These are phyloP conservation scores for Ectobius pallidus DNA, from an alignment of 2,888 invertebrate species.

Conservation along the genomic window DNA sequence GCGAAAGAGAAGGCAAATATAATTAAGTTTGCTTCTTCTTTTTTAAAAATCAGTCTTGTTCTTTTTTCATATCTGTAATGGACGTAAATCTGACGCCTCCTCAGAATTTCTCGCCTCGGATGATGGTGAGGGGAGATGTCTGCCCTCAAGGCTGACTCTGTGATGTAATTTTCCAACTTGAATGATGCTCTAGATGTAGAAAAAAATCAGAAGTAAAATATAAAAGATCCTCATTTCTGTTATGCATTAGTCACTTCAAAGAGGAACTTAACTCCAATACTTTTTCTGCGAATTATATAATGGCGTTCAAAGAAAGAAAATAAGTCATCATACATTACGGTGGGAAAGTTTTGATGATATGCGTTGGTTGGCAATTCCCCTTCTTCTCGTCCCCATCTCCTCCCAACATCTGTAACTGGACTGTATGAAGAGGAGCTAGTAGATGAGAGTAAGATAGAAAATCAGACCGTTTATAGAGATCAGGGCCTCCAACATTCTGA, in stretches of 20 bases:
- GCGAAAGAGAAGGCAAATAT: too few relatives aligned
- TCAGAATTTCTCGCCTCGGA: too few relatives aligned
- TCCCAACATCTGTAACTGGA: not conserved
- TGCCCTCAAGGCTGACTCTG: not conserved
- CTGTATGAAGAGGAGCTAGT: not conserved
- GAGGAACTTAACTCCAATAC: not conserved
- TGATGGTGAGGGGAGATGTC: not conserved
- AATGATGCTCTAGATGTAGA: not conserved
- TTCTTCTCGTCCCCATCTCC: too few relatives aligned
- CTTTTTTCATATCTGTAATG: too few relatives aligned
- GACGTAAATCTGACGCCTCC: too few relatives aligned
- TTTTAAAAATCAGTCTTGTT: too few relatives aligned
- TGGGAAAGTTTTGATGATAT: conserved; percentile 9
- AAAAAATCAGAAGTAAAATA: not conserved
- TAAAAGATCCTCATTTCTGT: not conserved
- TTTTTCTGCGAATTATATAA: not conserved
- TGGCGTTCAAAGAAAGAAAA: not conserved
- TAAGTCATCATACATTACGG: not conserved
- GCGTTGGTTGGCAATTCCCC: not conserved
- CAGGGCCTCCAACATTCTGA: not conserved
- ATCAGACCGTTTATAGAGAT: not conserved
- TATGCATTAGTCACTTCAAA: conserved; percentile 5
- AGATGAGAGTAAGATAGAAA: not conserved
- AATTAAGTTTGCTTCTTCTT: too few relatives aligned
- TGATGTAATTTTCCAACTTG: not conserved